These are phyloP conservation scores for Danio kyathit DNA, from an alignment of 2,797 vertebrate genomes.

Conservation along the genomic window DNA sequence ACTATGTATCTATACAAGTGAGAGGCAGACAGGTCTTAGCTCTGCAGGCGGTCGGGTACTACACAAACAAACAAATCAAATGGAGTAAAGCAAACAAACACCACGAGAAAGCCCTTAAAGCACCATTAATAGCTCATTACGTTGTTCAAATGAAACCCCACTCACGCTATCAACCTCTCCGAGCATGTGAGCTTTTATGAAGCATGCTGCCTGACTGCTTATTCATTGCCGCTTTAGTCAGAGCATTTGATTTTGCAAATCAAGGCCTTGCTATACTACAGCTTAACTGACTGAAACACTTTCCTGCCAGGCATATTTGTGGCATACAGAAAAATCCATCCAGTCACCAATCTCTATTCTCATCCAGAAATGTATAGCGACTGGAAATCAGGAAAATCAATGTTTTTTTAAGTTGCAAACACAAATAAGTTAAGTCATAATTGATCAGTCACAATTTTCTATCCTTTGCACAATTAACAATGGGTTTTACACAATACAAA, in stretches of 20 bases:
- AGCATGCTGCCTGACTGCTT: slow-evolving; percentile 24
- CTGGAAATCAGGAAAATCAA: background rate
- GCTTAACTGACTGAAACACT: background rate
- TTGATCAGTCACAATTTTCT: background rate
- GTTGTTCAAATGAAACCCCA: slow-evolving; percentile 71
- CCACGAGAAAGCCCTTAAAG: slow-evolving; percentile 67
- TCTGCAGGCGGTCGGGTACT: no score
- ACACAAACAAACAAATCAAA: slow-evolving; percentile 81
- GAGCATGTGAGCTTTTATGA: slow-evolving; percentile 24
- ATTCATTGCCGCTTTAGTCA: slow-evolving; percentile 25
- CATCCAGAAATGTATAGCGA: background rate
- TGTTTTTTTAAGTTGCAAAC: no score
- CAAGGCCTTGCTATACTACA: background rate
- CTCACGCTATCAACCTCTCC: slow-evolving; percentile 53
- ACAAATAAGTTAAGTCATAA: no score
- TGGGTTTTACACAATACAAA: background rate
- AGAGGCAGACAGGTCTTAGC: slow-evolving; percentile 60
- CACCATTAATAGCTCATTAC: slow-evolving; percentile 74
- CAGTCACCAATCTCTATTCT: background rate
- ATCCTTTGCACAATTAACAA: background rate
- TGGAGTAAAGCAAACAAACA: slow-evolving; percentile 71
- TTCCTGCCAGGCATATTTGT: background rate
- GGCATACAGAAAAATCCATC: background rate
- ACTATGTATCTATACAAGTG: no score
- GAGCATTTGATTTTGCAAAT: slow-evolving; percentile 43